Conservation (phyloP, 2,888 invertebrate genomes). For the Drosophila atripex region DNA sequence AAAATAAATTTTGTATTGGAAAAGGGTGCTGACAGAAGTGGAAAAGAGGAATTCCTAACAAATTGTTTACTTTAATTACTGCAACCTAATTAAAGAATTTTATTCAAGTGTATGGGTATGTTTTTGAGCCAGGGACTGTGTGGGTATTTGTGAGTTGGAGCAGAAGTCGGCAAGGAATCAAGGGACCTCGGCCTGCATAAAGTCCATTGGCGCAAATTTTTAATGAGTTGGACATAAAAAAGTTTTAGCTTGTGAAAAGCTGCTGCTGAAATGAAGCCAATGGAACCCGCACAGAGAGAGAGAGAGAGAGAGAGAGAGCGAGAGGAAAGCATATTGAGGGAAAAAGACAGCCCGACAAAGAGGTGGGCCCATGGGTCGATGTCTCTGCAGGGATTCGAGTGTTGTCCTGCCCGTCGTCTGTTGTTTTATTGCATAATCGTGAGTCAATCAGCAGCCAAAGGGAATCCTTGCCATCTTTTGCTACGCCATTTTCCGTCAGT, state of each 20-base stretch:
- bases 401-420: slow-evolving; percentile 51
- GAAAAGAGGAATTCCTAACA: too few relatives aligned
- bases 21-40: too few relatives aligned
- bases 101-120: slow-evolving; percentile 9
- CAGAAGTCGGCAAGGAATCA: slow-evolving; percentile 24
- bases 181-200: slow-evolving; percentile 44
- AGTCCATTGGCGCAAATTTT: slow-evolving; percentile 75
- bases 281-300: slow-evolving; percentile 40
- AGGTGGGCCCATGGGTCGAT: slow-evolving; percentile 44
- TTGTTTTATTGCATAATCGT: slow-evolving; percentile 81
- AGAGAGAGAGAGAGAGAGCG: slow-evolving; percentile 11
- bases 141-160: slow-evolving; percentile 30
- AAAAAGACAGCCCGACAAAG: background rate
- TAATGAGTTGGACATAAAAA: slow-evolving; percentile 80
- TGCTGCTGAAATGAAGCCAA: slow-evolving; percentile 68
- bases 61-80: background rate
- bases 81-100: background rate
- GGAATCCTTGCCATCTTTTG: slow-evolving; percentile 14
- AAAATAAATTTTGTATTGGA: background rate
- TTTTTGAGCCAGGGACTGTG: slow-evolving; percentile 7
- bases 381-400: slow-evolving; percentile 44
- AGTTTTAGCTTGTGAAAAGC: slow-evolving; percentile 74
- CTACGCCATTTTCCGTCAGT: background rate
- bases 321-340: background rate
- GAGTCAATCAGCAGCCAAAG: slow-evolving; percentile 75